Conservation (phyloP, 2,888 invertebrate species). For the Trichopria drosophilae region DNA sequence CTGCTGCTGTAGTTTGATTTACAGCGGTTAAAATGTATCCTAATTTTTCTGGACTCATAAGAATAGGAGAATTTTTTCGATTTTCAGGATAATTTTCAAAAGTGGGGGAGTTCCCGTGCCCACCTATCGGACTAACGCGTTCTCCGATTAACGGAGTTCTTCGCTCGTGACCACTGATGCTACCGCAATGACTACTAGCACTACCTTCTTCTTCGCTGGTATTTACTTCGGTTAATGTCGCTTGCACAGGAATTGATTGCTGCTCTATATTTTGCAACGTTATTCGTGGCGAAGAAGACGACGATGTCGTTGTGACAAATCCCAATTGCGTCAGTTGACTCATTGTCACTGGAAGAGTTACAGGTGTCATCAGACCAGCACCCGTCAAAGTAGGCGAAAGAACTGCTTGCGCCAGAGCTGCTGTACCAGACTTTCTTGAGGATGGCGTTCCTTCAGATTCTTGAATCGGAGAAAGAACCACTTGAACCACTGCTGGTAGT, state of each 20-base stretch:
- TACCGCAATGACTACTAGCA: conserved; percentile 50
- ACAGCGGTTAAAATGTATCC: conserved; percentile 38
- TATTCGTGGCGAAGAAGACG: conserved; percentile 51
- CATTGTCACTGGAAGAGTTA: conserved; percentile 65
- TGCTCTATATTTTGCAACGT: conserved; percentile 27
- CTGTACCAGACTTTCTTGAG: conserved; percentile 62
- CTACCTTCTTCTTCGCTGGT: conserved; percentile 51
- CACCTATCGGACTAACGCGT: conserved; percentile 47
- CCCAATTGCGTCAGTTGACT: conserved; percentile 65
- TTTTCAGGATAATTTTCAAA: conserved; percentile 51
- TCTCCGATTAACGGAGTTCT: conserved; percentile 30
- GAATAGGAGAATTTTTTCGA: conserved; percentile 51
- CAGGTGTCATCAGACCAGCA: conserved; percentile 57
- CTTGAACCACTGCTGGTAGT: too few species aligned
- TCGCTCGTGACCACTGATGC: conserved; percentile 53
- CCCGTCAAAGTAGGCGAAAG: conserved; percentile 66
- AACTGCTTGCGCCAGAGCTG: conserved; percentile 79
- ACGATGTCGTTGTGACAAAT: conserved; percentile 60
- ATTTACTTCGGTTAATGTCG: conserved; percentile 50
- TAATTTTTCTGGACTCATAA: conserved; percentile 52
- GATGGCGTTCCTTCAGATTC: conserved; percentile 58
- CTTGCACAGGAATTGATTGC: conserved; percentile 35
- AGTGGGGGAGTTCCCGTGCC: conserved; percentile 48
- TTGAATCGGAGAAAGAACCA: conserved; percentile 81
- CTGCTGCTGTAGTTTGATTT: conserved; percentile 7